Conservation (phyloP, 2,113 vertebrate genomes). For the Vireo altiloquus region DNA sequence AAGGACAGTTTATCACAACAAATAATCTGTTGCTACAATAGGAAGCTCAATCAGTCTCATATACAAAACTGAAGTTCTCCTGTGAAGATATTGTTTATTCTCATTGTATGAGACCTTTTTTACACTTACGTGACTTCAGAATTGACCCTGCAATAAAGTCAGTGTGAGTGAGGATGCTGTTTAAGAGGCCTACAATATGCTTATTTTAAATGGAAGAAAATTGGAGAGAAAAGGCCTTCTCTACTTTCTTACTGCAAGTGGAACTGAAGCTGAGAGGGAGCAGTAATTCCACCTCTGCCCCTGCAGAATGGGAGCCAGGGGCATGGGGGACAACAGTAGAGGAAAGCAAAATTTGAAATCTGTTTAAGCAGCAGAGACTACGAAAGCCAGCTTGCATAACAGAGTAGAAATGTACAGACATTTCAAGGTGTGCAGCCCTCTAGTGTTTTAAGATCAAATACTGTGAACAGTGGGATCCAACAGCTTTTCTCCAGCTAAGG, state of each 20-base stretch:
- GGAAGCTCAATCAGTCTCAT: background rate
- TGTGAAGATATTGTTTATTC: background rate
- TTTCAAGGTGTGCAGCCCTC: slow-evolving; percentile 66
- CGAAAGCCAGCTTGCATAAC: slow-evolving; percentile 58
- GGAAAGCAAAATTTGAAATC: slow-evolving; percentile 46
- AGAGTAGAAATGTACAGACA: background rate
- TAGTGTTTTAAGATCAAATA: slow-evolving; percentile 54
- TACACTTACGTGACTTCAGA: background rate
- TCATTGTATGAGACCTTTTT: background rate
- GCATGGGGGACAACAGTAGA: background rate
- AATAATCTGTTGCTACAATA: background rate
- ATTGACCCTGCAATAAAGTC: background rate
- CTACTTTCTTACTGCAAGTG: background rate
- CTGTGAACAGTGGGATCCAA: slow-evolving; percentile 34
- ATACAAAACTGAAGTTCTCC: background rate
- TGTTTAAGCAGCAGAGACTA: slow-evolving; percentile 28
- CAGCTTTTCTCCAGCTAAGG: slow-evolving; percentile 14
- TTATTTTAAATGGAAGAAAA: slow-evolving; percentile 5
- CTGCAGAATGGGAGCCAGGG: background rate
- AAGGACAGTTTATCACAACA: background rate
- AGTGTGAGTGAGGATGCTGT: background rate
- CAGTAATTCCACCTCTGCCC: background rate
- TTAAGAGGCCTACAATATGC: background rate
- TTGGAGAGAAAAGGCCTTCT: background rate
- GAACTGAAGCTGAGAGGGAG: background rate